phyloP scores from a whole-genome alignment of 2,797 vertebrate genomes.

The Alcedo atthis region DNA sequence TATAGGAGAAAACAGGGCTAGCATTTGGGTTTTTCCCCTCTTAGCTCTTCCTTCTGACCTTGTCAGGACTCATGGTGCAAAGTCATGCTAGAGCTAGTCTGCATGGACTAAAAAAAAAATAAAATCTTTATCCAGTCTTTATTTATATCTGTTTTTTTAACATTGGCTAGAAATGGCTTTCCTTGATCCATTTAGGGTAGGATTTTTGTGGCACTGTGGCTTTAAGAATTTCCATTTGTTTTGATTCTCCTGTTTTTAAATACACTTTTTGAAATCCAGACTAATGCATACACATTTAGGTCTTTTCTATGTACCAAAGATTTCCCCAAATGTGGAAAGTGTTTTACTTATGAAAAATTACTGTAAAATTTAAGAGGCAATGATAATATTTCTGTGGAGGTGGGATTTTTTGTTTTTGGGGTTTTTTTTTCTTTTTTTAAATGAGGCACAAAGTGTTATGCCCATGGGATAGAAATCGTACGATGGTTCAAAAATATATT shows the following conservation, averaged over 20 bases:
- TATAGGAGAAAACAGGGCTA: neutral
- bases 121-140: neutral
- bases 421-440: neutral
- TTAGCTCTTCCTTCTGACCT: neutral
- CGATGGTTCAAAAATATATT: slow-evolving; percentile 1
- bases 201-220: neutral
- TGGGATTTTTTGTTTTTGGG: neutral
- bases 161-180: neutral
- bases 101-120: accelerated
- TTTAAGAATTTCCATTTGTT: neutral
- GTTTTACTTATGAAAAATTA: slow-evolving; percentile 9
- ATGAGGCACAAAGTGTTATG: neutral
- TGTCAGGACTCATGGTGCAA: neutral
- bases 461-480: neutral
- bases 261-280: accelerated
- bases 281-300: neutral
- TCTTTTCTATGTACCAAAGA: neutral
- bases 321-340: neutral
- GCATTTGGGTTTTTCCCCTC: neutral
- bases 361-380: neutral
- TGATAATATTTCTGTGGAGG: neutral
- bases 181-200: neutral
- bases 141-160: neutral
- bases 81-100: neutral
- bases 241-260: neutral